Base-by-base conservation (phyloP, 2,888 invertebrate genomes). In the Agrotis segetum region DNA sequence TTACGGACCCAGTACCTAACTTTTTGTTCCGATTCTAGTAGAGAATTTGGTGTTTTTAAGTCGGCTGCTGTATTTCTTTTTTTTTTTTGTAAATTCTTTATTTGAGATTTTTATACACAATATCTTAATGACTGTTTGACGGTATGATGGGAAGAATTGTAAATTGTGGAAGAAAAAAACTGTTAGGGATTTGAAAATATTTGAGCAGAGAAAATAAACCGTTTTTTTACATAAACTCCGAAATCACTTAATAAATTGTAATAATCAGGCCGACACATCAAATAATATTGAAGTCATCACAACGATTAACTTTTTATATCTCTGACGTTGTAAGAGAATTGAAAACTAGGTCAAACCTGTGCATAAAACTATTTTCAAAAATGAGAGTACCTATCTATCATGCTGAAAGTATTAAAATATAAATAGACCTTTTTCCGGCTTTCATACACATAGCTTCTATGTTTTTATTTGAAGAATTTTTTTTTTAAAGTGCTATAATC, bases 351-450 rank as follows among this genome's bases (percentile, higher is more conserved):
- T 70, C 77, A 56, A n/a, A 34, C 52, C 34, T 77, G 49, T 73
- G 67, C 77, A 67, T 77, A 67, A 72, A 81, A 62, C 49, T 75
- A 67, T 75, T 75, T 79, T 24, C 0, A 75, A 64, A 65, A 63
- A 44, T 56, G 53, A 63, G 63, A 50, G 24, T 66, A 55, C 47
- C 17, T 34, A 49, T 16, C 40, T 65, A 62, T 49, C 46, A 64
- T 64, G 61, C 68, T n/a, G 78, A 64, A 56, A 52, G 47, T 58
- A 61, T 67, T 24, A 62, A 24, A 19, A 62, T 46, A 58, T 58
- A 68, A 61, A 64, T 67, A 75, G 34, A 64, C 52, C 17, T 40
- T 29, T 74, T n/a, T 21, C 24, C 29, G 40, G 24, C 44, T 52
- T 50, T 62, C 50, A n/a, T n/a, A 47, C 7, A 53, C 44, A 55